These are phyloP conservation scores for Coregonus sp. DNA, from an alignment of 2,797 vertebrate species.

Conservation along the genomic window DNA sequence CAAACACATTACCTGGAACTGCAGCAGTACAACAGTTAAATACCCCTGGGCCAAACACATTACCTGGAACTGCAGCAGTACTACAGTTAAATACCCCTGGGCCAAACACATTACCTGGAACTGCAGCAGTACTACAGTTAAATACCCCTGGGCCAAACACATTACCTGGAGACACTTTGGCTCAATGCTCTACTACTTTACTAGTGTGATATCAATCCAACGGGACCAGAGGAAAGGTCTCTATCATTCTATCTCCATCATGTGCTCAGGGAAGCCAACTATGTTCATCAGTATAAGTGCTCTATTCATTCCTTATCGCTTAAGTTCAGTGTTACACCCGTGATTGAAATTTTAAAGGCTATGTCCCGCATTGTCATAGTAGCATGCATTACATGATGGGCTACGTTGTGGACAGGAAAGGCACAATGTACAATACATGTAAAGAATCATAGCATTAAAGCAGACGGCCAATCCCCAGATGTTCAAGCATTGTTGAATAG, in stretches of 20 bases:
- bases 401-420: not conserved
- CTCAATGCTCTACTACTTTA: conserved; percentile 8
- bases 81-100: too few relatives aligned
- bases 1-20: too few relatives aligned
- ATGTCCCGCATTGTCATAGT: not conserved
- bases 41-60: too few relatives aligned
- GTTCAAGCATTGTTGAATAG: not conserved
- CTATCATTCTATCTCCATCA: not conserved
- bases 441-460: not conserved
- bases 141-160: not conserved
- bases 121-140: not conserved
- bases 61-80: too few relatives aligned
- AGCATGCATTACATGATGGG: not conserved
- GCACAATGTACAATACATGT: not conserved
- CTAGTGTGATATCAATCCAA: conserved; percentile 13
- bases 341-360: too few relatives aligned
- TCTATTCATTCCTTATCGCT: too few relatives aligned
- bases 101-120: too few relatives aligned
- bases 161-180: not conserved
- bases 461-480: not conserved
- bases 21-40: too few relatives aligned
- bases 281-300: not conserved
- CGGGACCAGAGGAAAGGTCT: not conserved
- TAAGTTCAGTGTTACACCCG: too few relatives aligned
- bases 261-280: not conserved